Evolutionary conservation across 2,797 vertebrate species (phyloP), one percentile per base, ranked within the genome.

Genomic region (Sebastes minor): DNA sequence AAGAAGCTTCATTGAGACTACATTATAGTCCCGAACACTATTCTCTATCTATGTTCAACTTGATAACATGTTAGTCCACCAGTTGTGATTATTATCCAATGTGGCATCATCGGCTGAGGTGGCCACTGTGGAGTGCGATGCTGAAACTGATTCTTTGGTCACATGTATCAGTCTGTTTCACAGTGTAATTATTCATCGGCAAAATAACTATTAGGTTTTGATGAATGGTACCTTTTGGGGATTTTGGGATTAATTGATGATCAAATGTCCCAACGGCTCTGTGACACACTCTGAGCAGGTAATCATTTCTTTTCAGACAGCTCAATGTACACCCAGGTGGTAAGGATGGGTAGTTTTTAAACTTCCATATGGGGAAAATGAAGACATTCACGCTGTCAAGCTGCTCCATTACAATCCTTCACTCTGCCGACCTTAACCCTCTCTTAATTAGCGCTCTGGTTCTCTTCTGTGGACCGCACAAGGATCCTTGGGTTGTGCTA

Each of bases 241-340:
- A 88, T 82, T 91, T 89, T 85, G 86, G 88, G 89, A 94, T 93
- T 92, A 92, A 94, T 88, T 89, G 89, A 90, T 92, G 91, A 94
- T 90, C 78, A 89, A 89, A 91, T 88, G 80, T 86, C 81, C 79
- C 91, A 92, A 90, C 90, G 90, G 80, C 91, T 86, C 67, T 25
- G 84, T 57, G 10, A 46, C 84, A 80, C 79, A 83, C 78, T 88
- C 74, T 52, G 80, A 90, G 91, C 75, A 85, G 82, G 86, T 92
- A 94, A 94, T 94, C 83, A 70, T 86, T 94, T 93, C 81, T 86
- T 90, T 83, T 91, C 86, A 88, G 93, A 93, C 91, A 90, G 90
- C 91, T 93, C 91, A 93, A 94, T 92, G 91, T 93, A 92, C 83
- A 92, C 84, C 86, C 84, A 90, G 84, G 90, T 90, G 86, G 84